phyloP scores from a whole-genome alignment of 2,888 invertebrate genomes.

The Andrena camellia region DNA sequence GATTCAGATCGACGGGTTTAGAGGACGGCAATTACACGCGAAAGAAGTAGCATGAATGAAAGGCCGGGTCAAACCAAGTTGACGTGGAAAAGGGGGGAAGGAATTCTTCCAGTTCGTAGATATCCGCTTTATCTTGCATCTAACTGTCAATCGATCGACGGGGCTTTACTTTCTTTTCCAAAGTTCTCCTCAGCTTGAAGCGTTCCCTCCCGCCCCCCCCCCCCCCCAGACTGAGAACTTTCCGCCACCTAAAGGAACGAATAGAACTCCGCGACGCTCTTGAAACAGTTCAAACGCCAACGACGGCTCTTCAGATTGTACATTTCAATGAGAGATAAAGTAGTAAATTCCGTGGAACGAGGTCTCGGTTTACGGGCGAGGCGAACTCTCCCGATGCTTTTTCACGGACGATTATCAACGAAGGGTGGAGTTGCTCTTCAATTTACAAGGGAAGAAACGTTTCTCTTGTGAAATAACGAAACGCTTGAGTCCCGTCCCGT shows the following conservation, averaged over 20 bases:
- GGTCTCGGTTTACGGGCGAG: too few species aligned
- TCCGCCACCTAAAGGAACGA: slow-evolving; percentile 8
- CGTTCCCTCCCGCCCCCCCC: too few species aligned
- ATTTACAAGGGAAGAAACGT: neutral
- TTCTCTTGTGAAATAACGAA: neutral
- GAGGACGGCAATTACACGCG: slow-evolving; percentile 47
- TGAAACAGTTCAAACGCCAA: neutral
- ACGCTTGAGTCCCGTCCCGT: neutral
- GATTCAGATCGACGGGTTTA: slow-evolving; percentile 28
- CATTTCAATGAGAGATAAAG: neutral
- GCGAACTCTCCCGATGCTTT: neutral
- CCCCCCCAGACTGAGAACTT: slow-evolving; percentile 2
- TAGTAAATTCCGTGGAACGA: neutral
- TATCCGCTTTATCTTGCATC: slow-evolving; percentile 63
- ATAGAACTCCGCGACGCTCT: slow-evolving; percentile 6
- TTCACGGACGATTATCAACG: neutral
- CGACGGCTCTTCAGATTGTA: neutral
- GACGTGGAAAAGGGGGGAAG: slow-evolving; percentile 45
- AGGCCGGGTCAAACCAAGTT: slow-evolving; percentile 26
- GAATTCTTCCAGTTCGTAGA: slow-evolving; percentile 66
- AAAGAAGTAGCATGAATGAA: slow-evolving; percentile 25
- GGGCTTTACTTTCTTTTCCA: slow-evolving; percentile 57
- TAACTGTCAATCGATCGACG: slow-evolving; percentile 51
- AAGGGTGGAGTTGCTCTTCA: neutral
- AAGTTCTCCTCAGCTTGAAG: slow-evolving; percentile 34